Conservation (phyloP, 2,113 vertebrate species). For the Tachysurus fulvidraco region DNA sequence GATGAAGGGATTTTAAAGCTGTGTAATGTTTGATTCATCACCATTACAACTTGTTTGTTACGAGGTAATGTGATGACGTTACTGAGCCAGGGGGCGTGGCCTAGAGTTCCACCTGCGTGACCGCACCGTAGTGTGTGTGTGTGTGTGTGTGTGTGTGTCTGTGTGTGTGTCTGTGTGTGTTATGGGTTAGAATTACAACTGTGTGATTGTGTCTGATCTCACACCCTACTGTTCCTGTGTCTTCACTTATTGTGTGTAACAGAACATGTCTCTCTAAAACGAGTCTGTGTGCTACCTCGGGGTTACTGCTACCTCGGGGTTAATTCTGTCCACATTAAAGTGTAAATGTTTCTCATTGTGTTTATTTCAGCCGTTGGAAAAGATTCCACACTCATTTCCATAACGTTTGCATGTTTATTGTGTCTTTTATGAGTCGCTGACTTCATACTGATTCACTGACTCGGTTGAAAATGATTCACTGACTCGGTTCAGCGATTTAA, state of each 20-base stretch:
- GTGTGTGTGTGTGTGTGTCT: neutral
- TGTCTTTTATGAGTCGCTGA: neutral
- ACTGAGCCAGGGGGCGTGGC: no score
- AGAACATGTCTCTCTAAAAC: neutral
- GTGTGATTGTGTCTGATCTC: neutral
- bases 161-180: neutral
- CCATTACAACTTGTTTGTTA: no score
- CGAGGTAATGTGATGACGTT: no score
- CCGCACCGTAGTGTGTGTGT: neutral
- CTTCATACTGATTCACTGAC: no score
- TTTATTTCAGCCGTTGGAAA: neutral
- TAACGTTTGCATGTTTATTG: neutral
- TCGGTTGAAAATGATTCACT: neutral
- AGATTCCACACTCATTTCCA: neutral
- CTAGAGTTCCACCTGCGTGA: no score
- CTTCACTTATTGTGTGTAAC: neutral
- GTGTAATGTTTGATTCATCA: no score
- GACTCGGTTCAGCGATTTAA: neutral
- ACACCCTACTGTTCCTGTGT: neutral
- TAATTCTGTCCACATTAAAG: neutral
- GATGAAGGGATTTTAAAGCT: no score
- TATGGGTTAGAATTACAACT: neutral
- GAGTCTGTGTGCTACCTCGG: neutral
- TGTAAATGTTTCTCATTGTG: no score
- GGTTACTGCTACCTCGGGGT: no score